Evolutionary conservation across 2,888 invertebrate species (phyloP), one percentile per base, ranked within the genome.

Genomic region (Phaedon cochleariae): DNA sequence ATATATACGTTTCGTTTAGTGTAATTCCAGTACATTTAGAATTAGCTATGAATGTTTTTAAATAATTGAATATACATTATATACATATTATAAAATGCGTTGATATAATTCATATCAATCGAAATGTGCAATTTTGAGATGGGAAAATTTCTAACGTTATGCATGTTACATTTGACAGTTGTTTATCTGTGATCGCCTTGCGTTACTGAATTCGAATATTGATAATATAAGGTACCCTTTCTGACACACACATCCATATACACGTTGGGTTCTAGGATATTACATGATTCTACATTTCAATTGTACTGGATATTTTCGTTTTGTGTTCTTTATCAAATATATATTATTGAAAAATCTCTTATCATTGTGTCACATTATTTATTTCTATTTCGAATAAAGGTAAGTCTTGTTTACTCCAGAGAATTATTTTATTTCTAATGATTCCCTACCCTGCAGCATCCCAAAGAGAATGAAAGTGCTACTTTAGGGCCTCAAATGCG

Each of bases 101-200:
- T 83, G 82, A 81, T 83, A 83, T 83, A 81, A 82, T 81, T 82
- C 83, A 83, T 83, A 83, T 83, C 83, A 83, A 83, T 79, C 80
- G 81, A 82, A 82, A 81, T 83, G 82, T 83, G 82, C 83, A 82
- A 82, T 83, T 83, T 64, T 83, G 79, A 74, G 78, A 74, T 78
- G 77, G 73, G 77, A 75, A n/a, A 77, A 77, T 77, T 79, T 80
- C 78, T 78, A 78, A 76, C 81, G 79, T 82, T 82, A 79, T 82
- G 81, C 81, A 81, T 82, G 81, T 82, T 82, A 81, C 78, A 81
- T 48, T 83, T 82, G 82, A 82, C 82, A 82, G 82, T 82, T 81
- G 81, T 82, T 82, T 82, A 82, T 83, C 82, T 82, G 82, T 82
- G 83, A 82, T 82, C 82, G 80, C 79, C 78, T 82, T 81, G 80